phyloP scores from a whole-genome alignment of 2,113 vertebrate species.

The Hydropotes inermis region DNA sequence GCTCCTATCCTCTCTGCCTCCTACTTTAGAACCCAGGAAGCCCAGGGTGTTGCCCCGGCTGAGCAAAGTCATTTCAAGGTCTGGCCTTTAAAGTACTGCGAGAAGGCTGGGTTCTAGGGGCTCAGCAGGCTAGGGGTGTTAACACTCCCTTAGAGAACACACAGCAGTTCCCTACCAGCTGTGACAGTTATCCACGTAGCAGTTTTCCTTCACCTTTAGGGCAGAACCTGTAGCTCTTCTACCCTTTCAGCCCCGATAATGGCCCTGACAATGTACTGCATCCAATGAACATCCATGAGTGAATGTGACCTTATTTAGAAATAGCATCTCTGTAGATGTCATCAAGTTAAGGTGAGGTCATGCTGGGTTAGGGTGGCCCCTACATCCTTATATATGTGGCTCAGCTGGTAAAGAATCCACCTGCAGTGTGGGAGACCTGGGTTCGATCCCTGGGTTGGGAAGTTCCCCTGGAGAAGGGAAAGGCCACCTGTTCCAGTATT shows the following conservation, averaged over 20 bases:
- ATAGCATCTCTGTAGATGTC: neutral
- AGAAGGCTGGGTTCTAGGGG: neutral
- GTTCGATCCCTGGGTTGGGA: neutral
- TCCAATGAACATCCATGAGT: neutral
- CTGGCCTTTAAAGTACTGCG: neutral
- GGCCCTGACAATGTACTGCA: neutral
- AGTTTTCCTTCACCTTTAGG: neutral
- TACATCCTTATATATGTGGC: neutral
- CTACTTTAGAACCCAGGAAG: neutral
- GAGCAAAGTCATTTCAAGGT: neutral
- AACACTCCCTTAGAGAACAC: neutral
- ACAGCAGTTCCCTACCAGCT: neutral
- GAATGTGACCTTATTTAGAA: neutral
- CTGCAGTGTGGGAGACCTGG: neutral
- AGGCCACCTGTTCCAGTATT: neutral
- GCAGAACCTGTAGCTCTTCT: too few species aligned
- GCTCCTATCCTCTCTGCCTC: neutral
- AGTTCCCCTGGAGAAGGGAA: neutral
- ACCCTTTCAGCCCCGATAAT: neutral
- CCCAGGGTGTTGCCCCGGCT: neutral
- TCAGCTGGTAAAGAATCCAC: neutral
- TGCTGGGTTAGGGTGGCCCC: neutral
- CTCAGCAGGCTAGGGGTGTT: fast-evolving
- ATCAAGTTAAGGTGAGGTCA: neutral
- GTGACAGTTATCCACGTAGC: fast-evolving